Evolutionary conservation across 2,113 vertebrate species (phyloP).

Genomic region (Eubucco bourcierii): DNA sequence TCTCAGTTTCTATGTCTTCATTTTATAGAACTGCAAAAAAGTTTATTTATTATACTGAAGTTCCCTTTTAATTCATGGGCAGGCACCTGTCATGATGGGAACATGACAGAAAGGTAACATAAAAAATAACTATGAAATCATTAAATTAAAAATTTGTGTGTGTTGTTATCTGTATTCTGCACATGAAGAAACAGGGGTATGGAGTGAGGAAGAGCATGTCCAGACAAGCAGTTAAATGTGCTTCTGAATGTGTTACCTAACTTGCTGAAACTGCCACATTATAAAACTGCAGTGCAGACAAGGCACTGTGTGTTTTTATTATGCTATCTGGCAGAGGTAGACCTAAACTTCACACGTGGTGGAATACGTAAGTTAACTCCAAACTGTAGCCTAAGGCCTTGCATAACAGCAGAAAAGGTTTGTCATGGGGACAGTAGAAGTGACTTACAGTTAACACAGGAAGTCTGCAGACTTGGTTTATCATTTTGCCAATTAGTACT

Average conservation of each 20-base stretch:
- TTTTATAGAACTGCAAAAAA: neutral
- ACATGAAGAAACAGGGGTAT: neutral
- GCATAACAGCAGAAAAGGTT: conserved; percentile 20
- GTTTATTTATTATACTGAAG: neutral
- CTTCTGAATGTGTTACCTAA: conserved; percentile 48
- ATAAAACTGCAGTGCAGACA: conserved; percentile 1
- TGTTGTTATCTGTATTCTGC: neutral
- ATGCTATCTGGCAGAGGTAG: conserved; percentile 27
- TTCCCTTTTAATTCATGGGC: neutral
- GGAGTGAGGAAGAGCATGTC: conserved; percentile 13
- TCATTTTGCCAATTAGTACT: conserved; percentile 31
- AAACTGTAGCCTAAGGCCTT: conserved; percentile 44
- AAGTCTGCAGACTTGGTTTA: conserved; percentile 22
- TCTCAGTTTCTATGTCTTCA: neutral
- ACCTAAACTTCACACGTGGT: conserved; percentile 8
- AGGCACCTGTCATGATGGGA: neutral
- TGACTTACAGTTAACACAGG: conserved; percentile 31
- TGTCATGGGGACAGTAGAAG: conserved; percentile 40
- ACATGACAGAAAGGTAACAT: neutral
- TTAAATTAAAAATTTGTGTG: neutral
- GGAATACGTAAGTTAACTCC: conserved; percentile 10
- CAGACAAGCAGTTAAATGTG: conserved; percentile 8
- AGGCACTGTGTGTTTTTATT: conserved; percentile 3
- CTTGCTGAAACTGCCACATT: conserved; percentile 34
- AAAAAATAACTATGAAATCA: neutral